A percentile compares a stretch with the other conserved stretches of the same genome.
phyloP scores from a whole-genome alignment of 2,113 vertebrate species.

The Colius striatus region DNA sequence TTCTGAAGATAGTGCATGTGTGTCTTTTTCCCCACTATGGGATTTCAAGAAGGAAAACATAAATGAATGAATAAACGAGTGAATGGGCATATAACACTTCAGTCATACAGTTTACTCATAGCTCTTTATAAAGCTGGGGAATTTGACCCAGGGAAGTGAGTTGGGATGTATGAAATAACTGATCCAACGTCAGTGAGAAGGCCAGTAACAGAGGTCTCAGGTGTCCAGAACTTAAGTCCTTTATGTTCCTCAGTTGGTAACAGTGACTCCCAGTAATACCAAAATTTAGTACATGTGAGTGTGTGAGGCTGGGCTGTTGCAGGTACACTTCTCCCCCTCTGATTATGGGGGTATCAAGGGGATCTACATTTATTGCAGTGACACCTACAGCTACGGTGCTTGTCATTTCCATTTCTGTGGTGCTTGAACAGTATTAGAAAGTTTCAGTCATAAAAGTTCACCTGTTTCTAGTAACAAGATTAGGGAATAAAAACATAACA shows the following conservation, averaged over 20 bases:
- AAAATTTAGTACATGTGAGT: neutral
- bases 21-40: neutral
- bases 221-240: conserved; percentile 2
- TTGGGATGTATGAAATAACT: neutral
- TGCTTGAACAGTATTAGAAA: neutral
- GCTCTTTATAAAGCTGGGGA: neutral
- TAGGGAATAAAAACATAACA: neutral
- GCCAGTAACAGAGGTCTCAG: neutral
- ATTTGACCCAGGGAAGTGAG: neutral
- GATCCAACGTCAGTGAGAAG: neutral
- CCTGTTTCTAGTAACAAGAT: neutral
- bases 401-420: neutral
- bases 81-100: neutral
- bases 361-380: neutral
- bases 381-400: neutral
- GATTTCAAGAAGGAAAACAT: neutral
- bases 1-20: neutral
- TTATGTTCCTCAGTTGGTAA: neutral
- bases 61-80: neutral
- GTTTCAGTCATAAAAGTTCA: neutral
- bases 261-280: neutral
- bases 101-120: neutral
- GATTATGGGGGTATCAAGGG: neutral
- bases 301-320: neutral
- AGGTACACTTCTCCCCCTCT: neutral